Conservation (phyloP, 2,888 invertebrate genomes). For the Lordiphosa fenestrarum region DNA sequence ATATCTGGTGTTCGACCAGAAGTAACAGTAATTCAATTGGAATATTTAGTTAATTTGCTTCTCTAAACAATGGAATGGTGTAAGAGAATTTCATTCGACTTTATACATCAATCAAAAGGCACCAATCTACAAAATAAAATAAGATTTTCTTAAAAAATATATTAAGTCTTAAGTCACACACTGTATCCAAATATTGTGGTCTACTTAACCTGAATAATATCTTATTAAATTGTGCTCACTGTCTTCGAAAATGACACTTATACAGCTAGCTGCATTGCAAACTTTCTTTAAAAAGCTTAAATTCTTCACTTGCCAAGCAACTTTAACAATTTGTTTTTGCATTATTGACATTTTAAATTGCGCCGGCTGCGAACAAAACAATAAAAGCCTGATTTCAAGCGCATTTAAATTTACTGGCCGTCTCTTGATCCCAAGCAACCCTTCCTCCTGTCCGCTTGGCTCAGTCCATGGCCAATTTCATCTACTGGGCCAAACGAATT, state of each 20-base stretch:
- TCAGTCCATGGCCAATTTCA: slow-evolving; percentile 21
- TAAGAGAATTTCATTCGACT: too few relatives aligned
- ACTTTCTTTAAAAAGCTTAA: slow-evolving; percentile 2
- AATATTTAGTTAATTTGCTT: too few relatives aligned
- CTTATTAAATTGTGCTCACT: too few relatives aligned
- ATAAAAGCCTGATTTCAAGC: not conserved
- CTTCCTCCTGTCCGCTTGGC: slow-evolving; percentile 21
- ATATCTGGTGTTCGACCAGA: too few relatives aligned
- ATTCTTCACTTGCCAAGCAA: slow-evolving; percentile 8
- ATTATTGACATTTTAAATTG: slow-evolving; percentile 55
- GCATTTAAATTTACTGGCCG: slow-evolving; percentile 30
- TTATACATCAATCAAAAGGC: too few relatives aligned
- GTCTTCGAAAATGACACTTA: not conserved
- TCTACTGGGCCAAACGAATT: slow-evolving; percentile 26
- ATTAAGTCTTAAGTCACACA: too few relatives aligned
- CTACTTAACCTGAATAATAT: too few relatives aligned
- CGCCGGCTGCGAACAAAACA: slow-evolving; percentile 25
- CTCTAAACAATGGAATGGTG: too few relatives aligned
- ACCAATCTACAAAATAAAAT: too few relatives aligned
- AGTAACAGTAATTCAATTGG: too few relatives aligned
- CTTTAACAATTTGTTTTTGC: slow-evolving; percentile 25
- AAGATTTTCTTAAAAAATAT: too few relatives aligned
- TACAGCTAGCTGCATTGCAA: not conserved
- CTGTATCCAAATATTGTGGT: too few relatives aligned
- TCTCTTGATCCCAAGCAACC: slow-evolving; percentile 23